Percentiles rank a stretch among this genome's conserved stretches.
phyloP scores from a whole-genome alignment of 1,140 invertebrate genomes.

The Choristoneura fumiferana region DNA sequence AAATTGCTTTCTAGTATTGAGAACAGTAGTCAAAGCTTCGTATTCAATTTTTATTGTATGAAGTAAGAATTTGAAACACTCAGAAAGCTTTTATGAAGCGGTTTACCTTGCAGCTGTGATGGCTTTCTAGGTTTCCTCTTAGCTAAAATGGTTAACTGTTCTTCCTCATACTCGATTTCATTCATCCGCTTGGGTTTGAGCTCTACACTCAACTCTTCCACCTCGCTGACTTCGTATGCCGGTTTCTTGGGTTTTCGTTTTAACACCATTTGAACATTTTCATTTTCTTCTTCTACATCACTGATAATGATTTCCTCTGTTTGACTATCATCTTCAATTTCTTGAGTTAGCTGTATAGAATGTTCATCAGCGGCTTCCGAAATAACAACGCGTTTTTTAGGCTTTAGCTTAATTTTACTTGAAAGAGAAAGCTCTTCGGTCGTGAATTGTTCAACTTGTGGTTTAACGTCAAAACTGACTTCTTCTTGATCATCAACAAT shows the following conservation, averaged over 20 bases:
- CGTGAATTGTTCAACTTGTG: constrained; percentile 76
- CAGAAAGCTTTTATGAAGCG: too few relatives aligned
- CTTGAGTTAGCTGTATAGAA: constrained; percentile 83
- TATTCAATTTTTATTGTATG: too few relatives aligned
- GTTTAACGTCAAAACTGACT: constrained; percentile 78
- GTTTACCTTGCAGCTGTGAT: constrained; percentile 83
- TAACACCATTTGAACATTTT: constrained; percentile 78
- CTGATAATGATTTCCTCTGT: constrained; percentile 67
- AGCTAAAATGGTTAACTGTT: constrained; percentile 81
- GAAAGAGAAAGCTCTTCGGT: constrained; percentile 90
- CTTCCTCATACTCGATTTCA: constrained; percentile 79
- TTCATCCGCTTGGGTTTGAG: constrained; percentile 67
- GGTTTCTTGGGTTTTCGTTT: constrained; percentile 74
- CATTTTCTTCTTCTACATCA: constrained; percentile 62
- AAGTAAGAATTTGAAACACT: too few relatives aligned
- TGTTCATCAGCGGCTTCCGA: constrained; percentile 85
- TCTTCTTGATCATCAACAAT: constrained; percentile 78
- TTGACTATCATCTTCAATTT: constrained; percentile 81
- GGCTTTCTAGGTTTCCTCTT: constrained; percentile 81
- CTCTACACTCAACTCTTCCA: constrained; percentile 79
- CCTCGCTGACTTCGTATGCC: constrained; percentile 78
- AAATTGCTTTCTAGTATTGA: too few relatives aligned
- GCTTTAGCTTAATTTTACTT: constrained; percentile 85
- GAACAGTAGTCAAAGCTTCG: too few relatives aligned
- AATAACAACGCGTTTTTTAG: constrained; percentile 81